phyloP scores from a whole-genome alignment of 2,113 vertebrate species.

The Semnornis frantzii region DNA sequence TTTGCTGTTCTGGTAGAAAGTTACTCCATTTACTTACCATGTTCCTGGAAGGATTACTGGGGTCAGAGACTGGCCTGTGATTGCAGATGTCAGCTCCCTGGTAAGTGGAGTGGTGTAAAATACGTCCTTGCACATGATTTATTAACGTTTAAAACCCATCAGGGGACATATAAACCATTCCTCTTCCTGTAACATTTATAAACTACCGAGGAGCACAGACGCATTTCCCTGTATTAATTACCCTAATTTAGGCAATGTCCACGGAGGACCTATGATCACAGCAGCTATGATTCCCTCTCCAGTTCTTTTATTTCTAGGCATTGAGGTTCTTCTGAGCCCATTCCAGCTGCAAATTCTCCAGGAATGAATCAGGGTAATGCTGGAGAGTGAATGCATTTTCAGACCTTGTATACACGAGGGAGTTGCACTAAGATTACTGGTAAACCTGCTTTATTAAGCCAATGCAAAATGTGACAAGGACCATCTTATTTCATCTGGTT shows the following conservation, averaged over 20 bases:
- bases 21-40: neutral
- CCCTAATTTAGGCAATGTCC: constrained; percentile 28
- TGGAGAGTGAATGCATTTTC: constrained; percentile 32
- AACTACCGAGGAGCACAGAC: constrained; percentile 38
- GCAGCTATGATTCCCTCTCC: neutral
- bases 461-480: neutral
- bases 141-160: constrained; percentile 61
- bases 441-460: constrained; percentile 41
- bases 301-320: constrained; percentile 4
- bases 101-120: constrained; percentile 63
- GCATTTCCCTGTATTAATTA: constrained; percentile 58
- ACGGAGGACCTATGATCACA: neutral
- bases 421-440: constrained; percentile 10
- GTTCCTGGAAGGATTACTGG: constrained; percentile 8
- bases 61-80: constrained; percentile 34
- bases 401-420: constrained; percentile 27
- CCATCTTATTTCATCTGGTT: constrained; percentile 30
- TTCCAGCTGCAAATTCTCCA: constrained; percentile 48
- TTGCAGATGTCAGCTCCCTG: constrained; percentile 52
- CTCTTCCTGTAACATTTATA: constrained; percentile 65
- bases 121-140: constrained; percentile 55
- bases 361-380: neutral
- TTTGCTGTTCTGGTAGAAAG: neutral
- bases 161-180: constrained; percentile 58
- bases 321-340: neutral